A percentile compares a stretch with the other conserved stretches of the same genome.
phyloP scores from a whole-genome alignment of 2,888 invertebrate genomes.

The Scaptomyza tumidula region DNA sequence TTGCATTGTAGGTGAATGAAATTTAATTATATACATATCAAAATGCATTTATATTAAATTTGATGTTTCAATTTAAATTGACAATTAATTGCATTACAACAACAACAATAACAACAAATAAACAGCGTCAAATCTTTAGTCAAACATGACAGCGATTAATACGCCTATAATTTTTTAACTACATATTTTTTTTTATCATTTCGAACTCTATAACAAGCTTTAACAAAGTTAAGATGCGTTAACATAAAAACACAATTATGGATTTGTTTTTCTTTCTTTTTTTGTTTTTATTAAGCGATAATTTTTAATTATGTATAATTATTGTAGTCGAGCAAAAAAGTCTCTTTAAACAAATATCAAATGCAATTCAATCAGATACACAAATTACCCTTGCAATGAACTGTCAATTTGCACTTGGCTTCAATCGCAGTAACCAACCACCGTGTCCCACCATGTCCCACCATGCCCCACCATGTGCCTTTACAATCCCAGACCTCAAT shows the following conservation, averaged over 20 bases:
- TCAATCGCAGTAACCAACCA: not conserved
- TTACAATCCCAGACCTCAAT: constrained; percentile 9
- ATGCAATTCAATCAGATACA: constrained; percentile 59
- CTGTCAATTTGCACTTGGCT: constrained; percentile 44
- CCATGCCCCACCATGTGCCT: not conserved
- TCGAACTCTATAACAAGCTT: not conserved
- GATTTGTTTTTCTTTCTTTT: not conserved
- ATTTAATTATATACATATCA: constrained; percentile 70
- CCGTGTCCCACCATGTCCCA: not conserved
- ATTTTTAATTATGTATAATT: constrained; percentile 1
- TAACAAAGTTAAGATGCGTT: constrained; percentile 22
- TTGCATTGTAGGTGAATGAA: constrained; percentile 50
- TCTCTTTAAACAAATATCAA: constrained; percentile 34
- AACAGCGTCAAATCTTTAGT: constrained; percentile 36
- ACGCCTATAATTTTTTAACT: constrained; percentile 1
- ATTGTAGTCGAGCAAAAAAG: not conserved
- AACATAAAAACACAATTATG: not conserved
- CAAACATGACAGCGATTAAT: constrained; percentile 39
- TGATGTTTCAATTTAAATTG: constrained; percentile 77
- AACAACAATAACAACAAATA: constrained; percentile 29
- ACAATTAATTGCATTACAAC: constrained; percentile 74
- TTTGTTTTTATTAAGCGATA: not conserved
- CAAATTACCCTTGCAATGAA: constrained; percentile 51
- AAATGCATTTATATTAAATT: constrained; percentile 75
- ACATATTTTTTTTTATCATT: not conserved